Conservation (phyloP, 2,113 vertebrate genomes). For the Myotis davidii region DNA sequence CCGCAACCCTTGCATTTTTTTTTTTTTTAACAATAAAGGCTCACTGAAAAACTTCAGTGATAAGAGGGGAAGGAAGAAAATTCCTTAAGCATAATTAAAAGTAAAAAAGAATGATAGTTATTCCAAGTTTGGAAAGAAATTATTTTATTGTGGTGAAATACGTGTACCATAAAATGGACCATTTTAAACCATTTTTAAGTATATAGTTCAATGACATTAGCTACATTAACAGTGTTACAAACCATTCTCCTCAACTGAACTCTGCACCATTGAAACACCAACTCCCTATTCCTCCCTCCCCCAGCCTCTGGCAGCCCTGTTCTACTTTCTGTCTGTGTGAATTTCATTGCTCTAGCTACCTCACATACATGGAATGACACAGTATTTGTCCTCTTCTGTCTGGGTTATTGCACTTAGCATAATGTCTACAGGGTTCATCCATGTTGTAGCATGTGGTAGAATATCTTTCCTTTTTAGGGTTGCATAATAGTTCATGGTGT, state of each 20-base stretch:
- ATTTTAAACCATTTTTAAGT: background rate
- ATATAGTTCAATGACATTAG: background rate
- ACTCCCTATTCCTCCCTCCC: background rate
- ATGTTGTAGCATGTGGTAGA: background rate
- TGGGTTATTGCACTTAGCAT: background rate
- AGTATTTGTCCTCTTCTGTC: background rate
- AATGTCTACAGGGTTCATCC: background rate
- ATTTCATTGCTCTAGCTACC: no score
- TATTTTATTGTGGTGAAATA: background rate
- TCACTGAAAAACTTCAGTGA: background rate
- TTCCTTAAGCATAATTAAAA: background rate
- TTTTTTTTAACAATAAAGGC: background rate
- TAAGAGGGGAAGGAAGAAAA: background rate
- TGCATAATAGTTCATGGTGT: background rate
- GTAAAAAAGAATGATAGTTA: background rate
- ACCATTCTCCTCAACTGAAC: background rate
- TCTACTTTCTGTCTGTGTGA: background rate
- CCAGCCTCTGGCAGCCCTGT: background rate
- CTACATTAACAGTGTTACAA: background rate
- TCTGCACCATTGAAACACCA: background rate
- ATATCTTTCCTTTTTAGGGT: background rate
- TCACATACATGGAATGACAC: background rate
- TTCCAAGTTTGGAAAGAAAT: background rate
- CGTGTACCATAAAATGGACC: background rate
- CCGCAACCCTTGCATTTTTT: background rate